These are phyloP conservation scores for Arctia plantaginis DNA, from an alignment of 2,888 invertebrate species.

Conservation along the genomic window DNA sequence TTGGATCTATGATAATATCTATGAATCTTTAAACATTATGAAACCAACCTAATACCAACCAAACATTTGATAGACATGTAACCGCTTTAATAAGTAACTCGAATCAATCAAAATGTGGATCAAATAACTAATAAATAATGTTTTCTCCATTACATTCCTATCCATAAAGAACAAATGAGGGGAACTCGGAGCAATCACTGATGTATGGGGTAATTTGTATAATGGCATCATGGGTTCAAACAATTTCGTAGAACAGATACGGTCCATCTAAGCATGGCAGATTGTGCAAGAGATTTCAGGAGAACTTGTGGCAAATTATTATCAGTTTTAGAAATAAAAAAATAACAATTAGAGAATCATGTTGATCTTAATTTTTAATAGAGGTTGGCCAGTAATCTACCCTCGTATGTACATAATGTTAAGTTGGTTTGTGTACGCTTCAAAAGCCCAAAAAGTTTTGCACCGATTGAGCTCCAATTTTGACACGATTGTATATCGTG, in stretches of 20 bases:
- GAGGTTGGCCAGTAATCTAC: too few relatives aligned
- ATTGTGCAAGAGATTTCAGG: neutral
- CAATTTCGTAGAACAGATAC: neutral
- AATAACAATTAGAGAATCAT: too few relatives aligned
- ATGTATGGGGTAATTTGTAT: slow-evolving; percentile 8
- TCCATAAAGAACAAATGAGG: neutral
- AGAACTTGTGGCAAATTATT: neutral
- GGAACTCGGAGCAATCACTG: slow-evolving; percentile 1
- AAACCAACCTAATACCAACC: neutral
- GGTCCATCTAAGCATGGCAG: neutral
- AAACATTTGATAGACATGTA: neutral
- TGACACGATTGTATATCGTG: too few relatives aligned
- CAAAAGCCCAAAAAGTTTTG: too few relatives aligned
- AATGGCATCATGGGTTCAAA: slow-evolving; percentile 8
- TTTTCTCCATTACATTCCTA: neutral
- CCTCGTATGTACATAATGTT: too few relatives aligned
- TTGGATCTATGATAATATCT: too few relatives aligned
- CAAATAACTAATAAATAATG: slow-evolving; percentile 8
- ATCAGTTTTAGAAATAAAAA: too few relatives aligned
- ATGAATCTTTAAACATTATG: too few relatives aligned
- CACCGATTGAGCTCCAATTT: too few relatives aligned
- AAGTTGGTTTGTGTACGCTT: too few relatives aligned
- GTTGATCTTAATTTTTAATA: too few relatives aligned
- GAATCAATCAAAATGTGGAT: slow-evolving; percentile 4
- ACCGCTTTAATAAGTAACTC: neutral